Conservation (phyloP, 2,888 invertebrate species). For the Mycalesis mineus region DNA sequence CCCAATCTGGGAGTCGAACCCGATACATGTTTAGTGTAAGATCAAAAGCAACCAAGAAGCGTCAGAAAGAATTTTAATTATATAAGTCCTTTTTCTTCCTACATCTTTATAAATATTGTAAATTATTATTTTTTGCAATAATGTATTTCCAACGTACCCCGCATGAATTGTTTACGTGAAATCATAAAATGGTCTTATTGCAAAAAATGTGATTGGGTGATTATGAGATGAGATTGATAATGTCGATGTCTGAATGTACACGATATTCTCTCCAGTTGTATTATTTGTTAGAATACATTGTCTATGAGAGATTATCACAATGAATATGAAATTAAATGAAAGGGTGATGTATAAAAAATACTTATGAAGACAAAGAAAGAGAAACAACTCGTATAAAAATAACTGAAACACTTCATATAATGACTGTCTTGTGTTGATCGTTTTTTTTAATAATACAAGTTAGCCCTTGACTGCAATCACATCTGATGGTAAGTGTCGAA, state of each 20-base stretch:
- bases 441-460: too few relatives aligned
- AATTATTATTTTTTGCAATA: conserved; percentile 8
- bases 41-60: too few relatives aligned
- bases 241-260: not conserved
- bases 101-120: conserved; percentile 2
- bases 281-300: not conserved
- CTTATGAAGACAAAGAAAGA: conserved; percentile 4
- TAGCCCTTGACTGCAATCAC: too few relatives aligned
- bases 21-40: too few relatives aligned
- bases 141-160: not conserved
- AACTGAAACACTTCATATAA: too few relatives aligned
- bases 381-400: conserved; percentile 21
- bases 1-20: too few relatives aligned
- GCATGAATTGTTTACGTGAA: not conserved
- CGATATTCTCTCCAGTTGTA: not conserved
- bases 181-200: not conserved
- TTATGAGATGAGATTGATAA: not conserved
- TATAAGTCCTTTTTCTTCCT: not conserved
- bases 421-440: too few relatives aligned
- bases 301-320: not conserved
- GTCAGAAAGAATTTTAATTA: too few relatives aligned
- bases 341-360: not conserved
- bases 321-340: not conserved
- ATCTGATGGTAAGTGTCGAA: too few relatives aligned
- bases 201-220: conserved; percentile 10